Base-by-base conservation (phyloP, 1,140 invertebrate species). In the Drosophila kohkoa region DNA sequence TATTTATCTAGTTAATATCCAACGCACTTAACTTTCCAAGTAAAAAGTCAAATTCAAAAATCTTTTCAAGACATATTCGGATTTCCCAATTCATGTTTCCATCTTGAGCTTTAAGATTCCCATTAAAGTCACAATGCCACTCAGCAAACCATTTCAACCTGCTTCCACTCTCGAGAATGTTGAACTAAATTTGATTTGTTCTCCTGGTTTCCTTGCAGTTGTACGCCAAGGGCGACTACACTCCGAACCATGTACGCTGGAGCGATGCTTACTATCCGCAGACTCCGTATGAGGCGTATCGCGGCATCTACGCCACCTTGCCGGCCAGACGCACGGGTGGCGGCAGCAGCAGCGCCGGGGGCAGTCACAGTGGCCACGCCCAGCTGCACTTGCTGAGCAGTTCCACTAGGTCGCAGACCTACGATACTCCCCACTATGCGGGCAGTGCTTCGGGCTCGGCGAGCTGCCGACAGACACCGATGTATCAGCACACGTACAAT, bases 181-280 rank as follows among this genome's bases (percentile, higher is more conserved):
- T 15, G 3, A 1, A 69, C 38, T 7, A 6, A 32, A 41, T 60
- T 20, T 49, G 3, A 4, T 15, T 49, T n/a, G 43, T 15, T 15
- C 25, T 20, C 2, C 54, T 57, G 11, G 5, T 62, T 7, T 15
- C 8, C n/a, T 49, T 38, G 16, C 55, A 92, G 92, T 69, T 92
- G 4, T 92, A 92, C 20, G 91, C 92, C 45, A 92, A 92, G 65
- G 92, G 92, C 35, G 92, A 92, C 46, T 92, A 91, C 46, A 92
- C 92, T 28, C 92, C 92, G 16, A 92, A 91, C 69, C 92, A 92
- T 72, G 79, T 92, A 10, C 88, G 92, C 10, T 92, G 92, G 92
- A 92, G 90, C 54, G 92, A 92, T 62, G 90, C 87, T 0, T 92
- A 92, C 52, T 90, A 92, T 74, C 92, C 92, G 32, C 91, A 92